Conservation (phyloP, 2,888 invertebrate genomes). For the Barypeithes pellucidus region DNA sequence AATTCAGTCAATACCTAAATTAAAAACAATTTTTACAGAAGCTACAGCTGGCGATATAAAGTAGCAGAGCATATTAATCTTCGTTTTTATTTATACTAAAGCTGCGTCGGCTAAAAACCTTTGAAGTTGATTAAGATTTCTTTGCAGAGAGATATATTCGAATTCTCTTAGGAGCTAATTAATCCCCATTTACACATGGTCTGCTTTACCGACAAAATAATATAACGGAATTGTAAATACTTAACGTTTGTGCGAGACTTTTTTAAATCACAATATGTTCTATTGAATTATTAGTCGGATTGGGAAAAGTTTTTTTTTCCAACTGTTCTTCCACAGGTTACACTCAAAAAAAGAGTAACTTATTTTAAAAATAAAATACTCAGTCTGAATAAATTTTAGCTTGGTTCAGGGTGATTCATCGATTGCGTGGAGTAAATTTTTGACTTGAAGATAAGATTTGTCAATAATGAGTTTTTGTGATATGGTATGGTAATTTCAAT, state of each 20-base stretch:
- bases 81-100: conserved; percentile 50
- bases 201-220: conserved; percentile 52
- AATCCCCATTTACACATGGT: conserved; percentile 51
- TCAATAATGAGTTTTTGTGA: no score
- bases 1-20: conserved; percentile 22
- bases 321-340: no score
- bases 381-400: no score
- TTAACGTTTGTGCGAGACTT: conserved; percentile 18
- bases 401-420: no score
- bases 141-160: conserved; percentile 52
- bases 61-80: conserved; percentile 48
- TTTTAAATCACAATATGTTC: conserved; percentile 2
- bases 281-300: no score
- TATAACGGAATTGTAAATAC: conserved; percentile 45
- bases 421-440: no score
- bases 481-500: no score
- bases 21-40: conserved; percentile 21
- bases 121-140: conserved; percentile 53
- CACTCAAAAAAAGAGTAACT: no score
- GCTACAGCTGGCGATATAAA: conserved; percentile 25
- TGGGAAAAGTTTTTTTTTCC: no score
- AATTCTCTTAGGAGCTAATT: conserved; percentile 52
- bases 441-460: no score
- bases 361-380: no score
- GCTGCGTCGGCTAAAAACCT: conserved; percentile 50